A percentile compares a stretch with the other conserved stretches of the same genome.
Evolutionary conservation across 2,888 invertebrate genomes (phyloP).

Genomic region (Hydriomena furcata): DNA sequence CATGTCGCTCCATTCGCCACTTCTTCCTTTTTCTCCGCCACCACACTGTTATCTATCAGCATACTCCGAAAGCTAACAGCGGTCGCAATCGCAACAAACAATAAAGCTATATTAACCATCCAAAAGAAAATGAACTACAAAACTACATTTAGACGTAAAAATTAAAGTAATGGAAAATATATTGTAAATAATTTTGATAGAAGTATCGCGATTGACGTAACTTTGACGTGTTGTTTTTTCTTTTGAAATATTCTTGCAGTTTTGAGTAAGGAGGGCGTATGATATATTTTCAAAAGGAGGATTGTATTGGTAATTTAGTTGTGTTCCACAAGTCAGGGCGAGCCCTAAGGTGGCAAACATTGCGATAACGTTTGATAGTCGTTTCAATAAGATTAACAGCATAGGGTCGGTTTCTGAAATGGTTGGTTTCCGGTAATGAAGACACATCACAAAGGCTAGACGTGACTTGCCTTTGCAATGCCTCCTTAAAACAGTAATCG

Average conservation of each 20-base stretch:
- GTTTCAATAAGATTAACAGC: too few species aligned
- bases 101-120: constrained; percentile 44
- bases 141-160: constrained; percentile 19
- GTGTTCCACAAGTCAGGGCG: too few species aligned
- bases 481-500: too few species aligned
- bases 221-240: constrained; percentile 24
- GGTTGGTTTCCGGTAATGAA: too few species aligned
- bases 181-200: constrained; percentile 28
- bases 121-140: constrained; percentile 36
- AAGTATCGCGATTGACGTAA: constrained; percentile 21
- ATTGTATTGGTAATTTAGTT: too few species aligned
- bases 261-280: background rate
- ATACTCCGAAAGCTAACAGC: constrained; percentile 41
- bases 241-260: constrained; percentile 14
- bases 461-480: too few species aligned
- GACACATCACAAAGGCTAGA: too few species aligned
- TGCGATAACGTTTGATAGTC: too few species aligned
- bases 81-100: constrained; percentile 37
- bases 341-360: too few species aligned
- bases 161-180: constrained; percentile 22
- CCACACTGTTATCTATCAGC: constrained; percentile 37
- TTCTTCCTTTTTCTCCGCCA: constrained; percentile 29
- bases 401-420: too few species aligned
- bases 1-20: constrained; percentile 39
- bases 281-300: constrained; percentile 11